Conservation (phyloP, 2,888 invertebrate species). For the Drosophila borborema region DNA sequence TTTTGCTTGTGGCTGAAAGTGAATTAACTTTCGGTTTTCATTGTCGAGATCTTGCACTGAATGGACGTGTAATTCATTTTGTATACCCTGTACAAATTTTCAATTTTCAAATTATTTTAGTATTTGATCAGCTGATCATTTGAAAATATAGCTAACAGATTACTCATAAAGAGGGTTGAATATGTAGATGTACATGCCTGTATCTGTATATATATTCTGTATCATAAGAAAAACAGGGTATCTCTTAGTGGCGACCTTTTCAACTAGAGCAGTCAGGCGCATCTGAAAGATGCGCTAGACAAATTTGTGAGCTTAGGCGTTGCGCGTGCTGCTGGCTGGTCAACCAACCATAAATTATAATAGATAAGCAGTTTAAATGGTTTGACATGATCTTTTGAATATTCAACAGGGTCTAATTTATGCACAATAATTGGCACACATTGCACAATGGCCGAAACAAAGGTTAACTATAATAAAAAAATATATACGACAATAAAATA, state of each 20-base stretch:
- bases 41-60: background rate
- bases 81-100: background rate
- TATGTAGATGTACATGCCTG: background rate
- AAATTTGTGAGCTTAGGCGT: conserved; percentile 25
- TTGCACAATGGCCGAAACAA: conserved; percentile 66
- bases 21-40: conserved; percentile 30
- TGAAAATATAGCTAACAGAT: background rate
- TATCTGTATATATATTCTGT: background rate
- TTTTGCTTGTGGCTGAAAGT: conserved; percentile 23
- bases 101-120: background rate
- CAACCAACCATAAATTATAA: conserved; percentile 51
- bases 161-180: background rate
- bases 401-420: conserved; percentile 71
- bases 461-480: conserved; percentile 25
- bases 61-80: background rate
- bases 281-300: conserved; percentile 39
- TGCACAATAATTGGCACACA: conserved; percentile 73
- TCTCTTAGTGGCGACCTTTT: background rate
- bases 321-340: conserved; percentile 15
- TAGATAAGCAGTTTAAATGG: conserved; percentile 37
- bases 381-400: conserved; percentile 48
- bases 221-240: background rate
- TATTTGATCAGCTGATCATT: too few species aligned
- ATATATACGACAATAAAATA: conserved; percentile 21
- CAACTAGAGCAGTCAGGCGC: conserved; percentile 33